Evolutionary conservation across 2,797 vertebrate genomes (phyloP).

Genomic region (Muscicapa comitata): DNA sequence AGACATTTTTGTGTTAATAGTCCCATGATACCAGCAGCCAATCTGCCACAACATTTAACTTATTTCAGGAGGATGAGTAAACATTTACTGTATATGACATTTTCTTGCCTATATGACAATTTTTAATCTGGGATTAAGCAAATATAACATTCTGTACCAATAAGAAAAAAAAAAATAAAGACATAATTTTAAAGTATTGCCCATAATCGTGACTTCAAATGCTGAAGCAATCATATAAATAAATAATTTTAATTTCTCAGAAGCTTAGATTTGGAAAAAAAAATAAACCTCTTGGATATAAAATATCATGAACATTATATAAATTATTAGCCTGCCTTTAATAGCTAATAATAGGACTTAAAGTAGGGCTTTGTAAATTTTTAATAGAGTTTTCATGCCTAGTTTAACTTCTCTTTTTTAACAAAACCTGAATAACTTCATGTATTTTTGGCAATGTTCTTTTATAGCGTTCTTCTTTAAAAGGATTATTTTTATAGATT

Average conservation of each 20-base stretch:
- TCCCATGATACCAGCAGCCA: background rate
- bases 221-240: background rate
- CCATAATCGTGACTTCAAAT: background rate
- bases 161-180: background rate
- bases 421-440: background rate
- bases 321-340: background rate
- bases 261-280: background rate
- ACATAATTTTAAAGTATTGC: background rate
- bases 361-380: background rate
- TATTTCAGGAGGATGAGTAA: background rate
- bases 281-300: background rate
- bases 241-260: background rate
- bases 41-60: background rate
- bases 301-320: background rate
- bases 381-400: constrained; percentile 4
- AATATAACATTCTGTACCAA: background rate
- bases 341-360: background rate
- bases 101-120: background rate
- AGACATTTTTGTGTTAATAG: background rate
- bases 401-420: background rate
- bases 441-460: background rate
- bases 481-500: constrained; percentile 10
- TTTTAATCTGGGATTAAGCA: background rate
- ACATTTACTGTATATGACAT: background rate
- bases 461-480: background rate